A percentile compares a stretch with the other conserved stretches of the same genome.
Conservation (phyloP, 2,113 vertebrate species). For the Petrocephalus zakoni region DNA sequence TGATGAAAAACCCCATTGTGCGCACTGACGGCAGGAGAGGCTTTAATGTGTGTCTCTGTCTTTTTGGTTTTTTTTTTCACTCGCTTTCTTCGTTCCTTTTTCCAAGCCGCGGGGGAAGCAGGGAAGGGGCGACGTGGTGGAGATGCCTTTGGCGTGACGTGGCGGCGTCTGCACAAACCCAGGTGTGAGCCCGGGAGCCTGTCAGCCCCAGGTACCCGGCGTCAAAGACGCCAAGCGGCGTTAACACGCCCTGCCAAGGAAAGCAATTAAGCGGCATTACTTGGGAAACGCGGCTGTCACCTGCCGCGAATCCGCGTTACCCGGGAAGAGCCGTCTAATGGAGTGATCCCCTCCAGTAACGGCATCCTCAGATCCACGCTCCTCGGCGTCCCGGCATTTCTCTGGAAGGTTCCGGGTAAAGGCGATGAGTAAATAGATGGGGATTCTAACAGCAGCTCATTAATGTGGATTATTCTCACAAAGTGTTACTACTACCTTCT, state of each 20-base stretch:
- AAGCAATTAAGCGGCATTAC: constrained; percentile 39
- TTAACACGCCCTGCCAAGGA: constrained; percentile 39
- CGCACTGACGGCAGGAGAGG: not conserved
- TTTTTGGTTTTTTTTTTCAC: not conserved
- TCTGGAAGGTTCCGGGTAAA: constrained; percentile 19
- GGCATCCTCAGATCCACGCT: constrained; percentile 36
- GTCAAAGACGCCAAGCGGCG: constrained; percentile 41
- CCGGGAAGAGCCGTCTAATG: constrained; percentile 36
- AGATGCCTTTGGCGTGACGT: constrained; percentile 17
- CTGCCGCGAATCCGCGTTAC: constrained; percentile 23
- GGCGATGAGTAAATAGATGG: constrained; percentile 25
- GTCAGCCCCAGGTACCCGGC: constrained; percentile 42
- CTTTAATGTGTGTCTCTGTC: not conserved
- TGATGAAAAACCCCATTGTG: constrained; percentile 59
- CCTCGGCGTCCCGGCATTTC: constrained; percentile 23
- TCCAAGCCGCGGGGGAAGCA: not conserved
- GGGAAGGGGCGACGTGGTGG: constrained; percentile 2
- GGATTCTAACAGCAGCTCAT: constrained; percentile 4
- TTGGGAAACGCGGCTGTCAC: constrained; percentile 27
- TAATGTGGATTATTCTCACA: constrained; percentile 15
- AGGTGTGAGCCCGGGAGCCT: constrained; percentile 14
- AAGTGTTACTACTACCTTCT: not conserved
- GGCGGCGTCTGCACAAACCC: not conserved
- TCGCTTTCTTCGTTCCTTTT: not conserved
- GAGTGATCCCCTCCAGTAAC: constrained; percentile 42